A percentile compares a stretch with the other conserved stretches of the same genome.
Conservation (phyloP, 2,888 invertebrate species). For the Exephanes ischioxanthus region DNA sequence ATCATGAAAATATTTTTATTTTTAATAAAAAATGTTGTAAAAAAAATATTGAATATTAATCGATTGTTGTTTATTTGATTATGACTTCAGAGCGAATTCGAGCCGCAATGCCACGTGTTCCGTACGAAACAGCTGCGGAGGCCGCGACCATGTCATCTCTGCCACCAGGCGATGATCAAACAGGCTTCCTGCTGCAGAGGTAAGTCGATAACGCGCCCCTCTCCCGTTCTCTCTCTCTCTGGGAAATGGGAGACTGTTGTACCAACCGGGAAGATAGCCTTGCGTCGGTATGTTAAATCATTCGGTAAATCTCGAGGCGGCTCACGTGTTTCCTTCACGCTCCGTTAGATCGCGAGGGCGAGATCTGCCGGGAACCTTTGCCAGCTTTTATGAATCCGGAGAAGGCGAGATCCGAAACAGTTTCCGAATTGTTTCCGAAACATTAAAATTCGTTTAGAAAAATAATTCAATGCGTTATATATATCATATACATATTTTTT, state of each 20-base stretch:
- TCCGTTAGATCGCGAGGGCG: slow-evolving; percentile 32
- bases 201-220: slow-evolving; percentile 82
- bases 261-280: slow-evolving; percentile 14
- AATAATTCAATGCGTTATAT: not conserved
- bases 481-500: slow-evolving; percentile 4
- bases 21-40: too few species aligned
- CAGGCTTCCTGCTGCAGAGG: slow-evolving; percentile 93
- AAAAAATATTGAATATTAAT: not conserved
- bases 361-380: not conserved
- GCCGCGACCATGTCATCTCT: slow-evolving; percentile 91
- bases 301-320: slow-evolving; percentile 14
- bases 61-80: slow-evolving; percentile 64
- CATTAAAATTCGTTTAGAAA: not conserved
- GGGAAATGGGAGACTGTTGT: slow-evolving; percentile 13
- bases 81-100: slow-evolving; percentile 89
- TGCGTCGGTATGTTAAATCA: slow-evolving; percentile 52
- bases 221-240: not conserved
- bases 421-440: not conserved
- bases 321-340: slow-evolving; percentile 32
- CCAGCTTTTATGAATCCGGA: not conserved
- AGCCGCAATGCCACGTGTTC: slow-evolving; percentile 90
- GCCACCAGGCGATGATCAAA: slow-evolving; percentile 91
- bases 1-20: too few species aligned
- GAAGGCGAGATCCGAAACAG: not conserved
- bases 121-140: slow-evolving; percentile 91